Conservation (phyloP, 2,888 invertebrate species). For the Hydraecia micacea region DNA sequence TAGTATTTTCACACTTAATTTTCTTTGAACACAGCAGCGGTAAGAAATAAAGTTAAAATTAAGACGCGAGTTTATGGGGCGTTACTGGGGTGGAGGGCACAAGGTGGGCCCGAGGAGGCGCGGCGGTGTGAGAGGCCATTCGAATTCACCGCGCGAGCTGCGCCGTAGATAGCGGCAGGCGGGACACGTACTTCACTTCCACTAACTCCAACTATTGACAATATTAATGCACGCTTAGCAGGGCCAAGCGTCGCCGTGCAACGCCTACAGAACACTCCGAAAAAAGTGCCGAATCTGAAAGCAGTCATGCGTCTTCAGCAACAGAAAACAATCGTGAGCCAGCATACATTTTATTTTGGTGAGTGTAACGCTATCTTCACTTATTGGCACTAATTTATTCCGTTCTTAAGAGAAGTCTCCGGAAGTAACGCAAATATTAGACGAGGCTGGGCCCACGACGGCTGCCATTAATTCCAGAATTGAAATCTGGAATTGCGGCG, state of each 20-base stretch:
- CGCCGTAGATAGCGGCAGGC: slow-evolving; percentile 90
- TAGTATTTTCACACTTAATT: slow-evolving; percentile 89
- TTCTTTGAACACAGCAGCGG: slow-evolving; percentile 87
- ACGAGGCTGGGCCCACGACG: slow-evolving; percentile 86
- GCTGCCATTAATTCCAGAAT: slow-evolving; percentile 90
- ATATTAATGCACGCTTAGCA: slow-evolving; percentile 90
- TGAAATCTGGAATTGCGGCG: slow-evolving; percentile 90
- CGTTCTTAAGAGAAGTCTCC: slow-evolving; percentile 86
- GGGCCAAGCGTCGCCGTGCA: slow-evolving; percentile 85
- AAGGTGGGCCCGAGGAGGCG: slow-evolving; percentile 74
- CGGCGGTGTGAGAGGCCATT: slow-evolving; percentile 84
- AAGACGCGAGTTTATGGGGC: slow-evolving; percentile 90
- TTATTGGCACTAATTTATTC: slow-evolving; percentile 88
- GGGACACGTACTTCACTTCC: slow-evolving; percentile 90
- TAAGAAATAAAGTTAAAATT: slow-evolving; percentile 90
- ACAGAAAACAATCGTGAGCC: slow-evolving; percentile 14
- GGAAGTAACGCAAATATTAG: slow-evolving; percentile 90
- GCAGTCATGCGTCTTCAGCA: slow-evolving; percentile 10
- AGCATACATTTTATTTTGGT: slow-evolving; percentile 56
- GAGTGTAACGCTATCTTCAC: slow-evolving; percentile 67
- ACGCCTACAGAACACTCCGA: slow-evolving; percentile 79
- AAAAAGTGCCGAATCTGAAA: slow-evolving; percentile 69
- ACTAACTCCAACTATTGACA: slow-evolving; percentile 91
- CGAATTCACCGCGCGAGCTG: slow-evolving; percentile 89
- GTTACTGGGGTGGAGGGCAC: slow-evolving; percentile 86